Evolutionary conservation across 2,113 vertebrate genomes (phyloP), one percentile per base, ranked within the genome.

Genomic region (Peromyscus maniculatus): DNA sequence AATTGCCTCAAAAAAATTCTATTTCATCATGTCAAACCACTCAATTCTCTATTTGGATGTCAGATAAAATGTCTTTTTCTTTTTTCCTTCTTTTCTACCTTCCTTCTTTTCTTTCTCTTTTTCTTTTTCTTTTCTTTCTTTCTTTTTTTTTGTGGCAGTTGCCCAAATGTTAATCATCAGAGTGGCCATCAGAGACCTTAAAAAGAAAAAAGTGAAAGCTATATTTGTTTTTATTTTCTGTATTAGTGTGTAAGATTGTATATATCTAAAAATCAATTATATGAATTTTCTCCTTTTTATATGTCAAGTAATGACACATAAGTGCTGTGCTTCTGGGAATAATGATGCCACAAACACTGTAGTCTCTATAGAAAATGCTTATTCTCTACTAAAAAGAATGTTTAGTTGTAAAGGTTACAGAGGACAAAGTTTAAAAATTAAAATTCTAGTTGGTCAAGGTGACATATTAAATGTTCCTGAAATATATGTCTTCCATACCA

Each of bases 1-100:
- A 79, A 91, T 91, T 96, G 16, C 15, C 36, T 96, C 28, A 87
- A 93, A 92, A 77, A 49, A 80, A 49, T 28, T 88, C 7, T 62
- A 28, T n/a, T 91, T 6, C 87, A 64, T 91, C 43, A 71, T 21
- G 46, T 80, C 52, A 87, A 78, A 55, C 43, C 43, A 90, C 31
- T 71, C 31, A 66, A 19, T 93, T 64, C 43, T 89, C 74, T 91
- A 79, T 24, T 80, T 24, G 93, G 72, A 89, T 91, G 19, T 15
- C 15, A 26, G 46, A 94, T 79, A 94, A 93, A 52, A 87, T 39
- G 39, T 3, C 8, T 12, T 49, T 87, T 69, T 33, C 67, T 33
- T 69, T 33, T 11, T 67, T 67, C 24, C 28, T 67, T 62, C 8
- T 21, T 9, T 64, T 26, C 64, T 26, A 28, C 8, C 64, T 62